Evolutionary conservation across 2,797 vertebrate genomes (phyloP).

Genomic region (Pseudomugil gertrudae): DNA sequence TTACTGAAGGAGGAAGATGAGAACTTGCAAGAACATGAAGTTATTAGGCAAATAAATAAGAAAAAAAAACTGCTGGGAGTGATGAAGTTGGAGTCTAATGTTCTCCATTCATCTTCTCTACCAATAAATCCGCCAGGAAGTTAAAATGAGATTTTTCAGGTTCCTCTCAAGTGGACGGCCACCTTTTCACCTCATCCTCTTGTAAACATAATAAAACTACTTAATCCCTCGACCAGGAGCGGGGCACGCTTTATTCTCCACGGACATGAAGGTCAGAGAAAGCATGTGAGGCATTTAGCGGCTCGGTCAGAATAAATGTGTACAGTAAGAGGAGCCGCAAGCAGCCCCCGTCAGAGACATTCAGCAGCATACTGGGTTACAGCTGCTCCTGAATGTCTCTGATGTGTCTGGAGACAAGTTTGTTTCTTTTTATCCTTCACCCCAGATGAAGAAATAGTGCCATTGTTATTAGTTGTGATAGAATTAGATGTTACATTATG

Average conservation of each 20-base stretch:
- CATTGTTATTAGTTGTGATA: too few species aligned
- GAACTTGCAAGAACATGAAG: background rate
- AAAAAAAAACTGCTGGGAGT: background rate
- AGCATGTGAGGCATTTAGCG: slow-evolving; percentile 46
- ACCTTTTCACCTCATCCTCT: slow-evolving; percentile 44
- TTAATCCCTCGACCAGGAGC: slow-evolving; percentile 39
- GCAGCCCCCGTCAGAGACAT: background rate
- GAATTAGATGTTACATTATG: too few species aligned
- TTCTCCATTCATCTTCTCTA: background rate
- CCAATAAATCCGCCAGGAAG: slow-evolving; percentile 31
- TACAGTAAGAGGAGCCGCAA: background rate
- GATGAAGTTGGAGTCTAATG: slow-evolving; percentile 3
- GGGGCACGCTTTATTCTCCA: background rate
- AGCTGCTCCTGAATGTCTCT: background rate
- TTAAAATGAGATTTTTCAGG: slow-evolving; percentile 44
- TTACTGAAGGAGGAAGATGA: slow-evolving; percentile 1
- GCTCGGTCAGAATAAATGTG: too few species aligned
- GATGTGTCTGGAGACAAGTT: background rate
- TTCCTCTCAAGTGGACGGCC: slow-evolving; percentile 12
- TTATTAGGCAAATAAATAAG: background rate
- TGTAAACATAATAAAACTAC: slow-evolving; percentile 51
- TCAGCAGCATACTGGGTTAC: background rate
- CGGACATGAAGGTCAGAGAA: slow-evolving; percentile 42
- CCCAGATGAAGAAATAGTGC: too few species aligned
- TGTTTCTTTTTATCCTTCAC: too few species aligned